Percentiles rank a stretch among this genome's conserved stretches.
Conservation (phyloP, 1,140 invertebrate species). For the Sarcophaga bullata region DNA sequence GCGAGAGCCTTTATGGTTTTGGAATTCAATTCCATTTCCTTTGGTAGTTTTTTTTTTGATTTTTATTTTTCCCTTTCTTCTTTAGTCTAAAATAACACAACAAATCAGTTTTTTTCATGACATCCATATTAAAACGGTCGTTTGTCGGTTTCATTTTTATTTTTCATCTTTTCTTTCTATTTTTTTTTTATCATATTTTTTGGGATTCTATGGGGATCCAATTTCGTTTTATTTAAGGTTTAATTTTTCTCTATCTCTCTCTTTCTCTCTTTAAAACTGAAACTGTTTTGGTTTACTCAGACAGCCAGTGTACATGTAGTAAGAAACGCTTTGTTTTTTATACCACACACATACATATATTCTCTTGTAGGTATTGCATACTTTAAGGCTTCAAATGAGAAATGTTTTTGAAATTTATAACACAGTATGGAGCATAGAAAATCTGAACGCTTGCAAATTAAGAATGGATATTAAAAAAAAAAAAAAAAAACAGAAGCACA, state of each 20-base stretch:
- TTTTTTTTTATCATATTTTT: neutral
- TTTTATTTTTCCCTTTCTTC: neutral
- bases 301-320: neutral
- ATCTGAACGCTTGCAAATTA: no score
- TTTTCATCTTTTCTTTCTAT: no score
- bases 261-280: neutral
- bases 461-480: no score
- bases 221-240: constrained; percentile 9
- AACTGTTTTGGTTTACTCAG: no score
- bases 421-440: no score
- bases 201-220: neutral
- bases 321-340: neutral
- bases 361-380: neutral
- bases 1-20: constrained; percentile 1
- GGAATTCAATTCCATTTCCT: neutral
- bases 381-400: neutral
- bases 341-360: neutral
- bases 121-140: neutral
- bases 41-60: no score
- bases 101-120: neutral
- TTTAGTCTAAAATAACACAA: neutral
- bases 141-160: neutral
- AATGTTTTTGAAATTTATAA: neutral
- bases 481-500: no score
- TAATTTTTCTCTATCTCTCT: neutral